Base-by-base conservation (phyloP, 2,113 vertebrate genomes). In the Toxotes chatareus region DNA sequence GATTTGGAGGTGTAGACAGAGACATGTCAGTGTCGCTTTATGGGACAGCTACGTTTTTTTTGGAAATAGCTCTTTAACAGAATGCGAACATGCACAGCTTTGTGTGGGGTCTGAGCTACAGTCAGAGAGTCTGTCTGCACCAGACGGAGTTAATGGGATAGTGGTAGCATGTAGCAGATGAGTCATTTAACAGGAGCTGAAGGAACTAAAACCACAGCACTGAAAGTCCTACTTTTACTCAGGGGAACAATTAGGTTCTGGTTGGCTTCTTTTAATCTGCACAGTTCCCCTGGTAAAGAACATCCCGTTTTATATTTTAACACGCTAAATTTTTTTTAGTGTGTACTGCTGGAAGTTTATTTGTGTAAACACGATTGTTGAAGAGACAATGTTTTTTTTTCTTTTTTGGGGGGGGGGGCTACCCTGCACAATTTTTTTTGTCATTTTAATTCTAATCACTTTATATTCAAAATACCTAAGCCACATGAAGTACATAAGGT, bases 141-240 rank as follows among this genome's bases (percentile, higher is more conserved):
- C 83, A 86, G 82, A 86, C 85, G 49, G 34, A 75, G 73, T 78
- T 82, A 80, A 90, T 83, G 63, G 59, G 76, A 87, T 89, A 80
- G 86, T 78, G 55, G 40, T 53, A 78, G 27, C 44, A 63, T 74
- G 80, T 61, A 76, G 36, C 81, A 69, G 71, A 91, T 86, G 90
- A 91, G 84, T 89, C 82, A 86, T 81, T 87, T 85, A 74, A 82
- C 80, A 70, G 51, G 62, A 85, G 76, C 14, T 81, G 63, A 76
- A 87, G 62, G 82, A 82, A 75, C 59, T 79, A 51, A 82, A 88
- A 88, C 84, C 79, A 21, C 82, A 81, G 46, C 27, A 7, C 49
- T 70, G 53, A 42, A 17, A 79, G 47, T 57, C 38, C 31, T 69
- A 64, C 46, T 80, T 86, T 78, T 73, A 66, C 65, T 72, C 83